Base-by-base conservation (phyloP, 2,113 vertebrate genomes). In the Colinus virginianus region DNA sequence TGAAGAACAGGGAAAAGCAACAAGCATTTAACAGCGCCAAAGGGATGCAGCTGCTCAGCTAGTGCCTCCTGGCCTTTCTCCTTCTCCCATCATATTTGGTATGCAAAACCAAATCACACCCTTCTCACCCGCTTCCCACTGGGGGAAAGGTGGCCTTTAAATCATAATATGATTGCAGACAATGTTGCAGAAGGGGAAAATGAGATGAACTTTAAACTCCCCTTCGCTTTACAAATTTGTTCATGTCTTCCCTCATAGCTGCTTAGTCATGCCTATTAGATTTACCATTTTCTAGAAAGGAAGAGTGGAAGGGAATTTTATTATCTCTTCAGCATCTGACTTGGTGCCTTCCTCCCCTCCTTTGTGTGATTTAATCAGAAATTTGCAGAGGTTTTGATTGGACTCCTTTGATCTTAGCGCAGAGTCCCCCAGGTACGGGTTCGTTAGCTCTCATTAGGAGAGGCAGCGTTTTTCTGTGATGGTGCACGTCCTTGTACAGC, bases 201-300 rank as follows among this genome's bases (percentile, higher is more conserved):
- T 88, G 88, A 92, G 90, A 89, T 93, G 90, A 96, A 92, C 95
- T 94, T 95, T 94, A 95, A 95, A 86, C 84, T 95, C 92, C 76
- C 72, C 68, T 95, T 92, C 92, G 90, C 92, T 96, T 90, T 88
- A 89, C 71, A 86, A 91, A 93, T 91, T 88, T 82, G 89, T 76
- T 90, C 91, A 56, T 77, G 75, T 92, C 91, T 93, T 74, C 92
- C 71, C 89, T 86, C 48, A 3, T 64, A 91, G 89, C 90, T 94
- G 93, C 90, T 95, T 91, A 88, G 90, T 93, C 90, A 95, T 86
- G 76, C 83, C 86, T 87, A 53, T 92, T 90, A 90, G 78, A 85
- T 78, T 86, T 90, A 87, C 68, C 72, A 43, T 90, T 86, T 94
- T 74, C 90, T 86, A 83, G 64, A 59, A 82, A 82, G 59, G 61